Percentiles rank a stretch among this genome's conserved stretches.
phyloP scores from a whole-genome alignment of 2,888 invertebrate species.

The Argyresthia albistria region DNA sequence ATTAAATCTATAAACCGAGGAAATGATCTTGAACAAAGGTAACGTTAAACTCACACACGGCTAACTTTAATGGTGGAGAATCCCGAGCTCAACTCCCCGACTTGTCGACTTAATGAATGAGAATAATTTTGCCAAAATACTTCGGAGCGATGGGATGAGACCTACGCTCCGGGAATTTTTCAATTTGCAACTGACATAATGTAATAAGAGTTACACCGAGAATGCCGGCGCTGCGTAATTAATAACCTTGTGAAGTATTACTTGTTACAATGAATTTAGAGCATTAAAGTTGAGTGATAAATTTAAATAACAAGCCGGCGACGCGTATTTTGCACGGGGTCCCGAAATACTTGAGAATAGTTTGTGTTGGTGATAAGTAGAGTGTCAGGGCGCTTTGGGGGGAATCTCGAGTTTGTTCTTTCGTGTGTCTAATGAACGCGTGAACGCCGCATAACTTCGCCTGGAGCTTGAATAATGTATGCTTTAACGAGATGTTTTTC shows the following conservation, averaged over 20 bases:
- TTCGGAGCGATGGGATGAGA: conserved; percentile 50
- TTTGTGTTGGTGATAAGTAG: conserved; percentile 58
- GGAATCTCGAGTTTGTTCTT: conserved; percentile 54
- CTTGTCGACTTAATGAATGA: conserved; percentile 69
- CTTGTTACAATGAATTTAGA: conserved; percentile 70
- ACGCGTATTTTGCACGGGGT: conserved; percentile 32
- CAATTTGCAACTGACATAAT: conserved; percentile 72
- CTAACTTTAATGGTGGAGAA: conserved; percentile 23
- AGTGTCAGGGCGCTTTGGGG: conserved; percentile 39
- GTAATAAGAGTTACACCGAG: conserved; percentile 70
- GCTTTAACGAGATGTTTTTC: conserved; percentile 72
- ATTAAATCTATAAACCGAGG: no score
- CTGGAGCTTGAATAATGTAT: conserved; percentile 70
- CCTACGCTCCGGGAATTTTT: conserved; percentile 71
- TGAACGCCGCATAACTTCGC: conserved; percentile 66
- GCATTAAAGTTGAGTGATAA: conserved; percentile 72
- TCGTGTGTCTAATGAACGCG: conserved; percentile 65
- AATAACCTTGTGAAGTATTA: conserved; percentile 70
- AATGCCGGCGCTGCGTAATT: conserved; percentile 66
- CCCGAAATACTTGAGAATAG: conserved; percentile 61
- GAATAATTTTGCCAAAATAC: conserved; percentile 71
- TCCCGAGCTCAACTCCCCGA: conserved; percentile 52
- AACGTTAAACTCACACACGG: background rate
- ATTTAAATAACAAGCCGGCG: conserved; percentile 64
- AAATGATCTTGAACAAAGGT: background rate